Conservation (phyloP, 2,113 vertebrate species). For the Bos taurus region DNA sequence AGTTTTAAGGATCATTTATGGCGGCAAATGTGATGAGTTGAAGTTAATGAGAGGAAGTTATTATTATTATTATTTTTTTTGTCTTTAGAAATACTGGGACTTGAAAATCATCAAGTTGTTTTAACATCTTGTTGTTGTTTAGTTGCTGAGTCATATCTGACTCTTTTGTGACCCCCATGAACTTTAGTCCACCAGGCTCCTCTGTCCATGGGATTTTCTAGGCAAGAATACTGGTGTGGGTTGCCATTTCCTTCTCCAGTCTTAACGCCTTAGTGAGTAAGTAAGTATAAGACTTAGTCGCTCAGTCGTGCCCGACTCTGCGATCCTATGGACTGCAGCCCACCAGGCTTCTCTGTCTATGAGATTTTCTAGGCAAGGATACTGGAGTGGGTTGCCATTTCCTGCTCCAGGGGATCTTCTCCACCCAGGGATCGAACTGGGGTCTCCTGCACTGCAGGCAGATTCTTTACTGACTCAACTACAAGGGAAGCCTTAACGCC, state of each 20-base stretch:
- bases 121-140: not conserved
- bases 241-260: not conserved
- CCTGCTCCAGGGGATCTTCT: not conserved
- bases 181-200: not conserved
- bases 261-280: not conserved
- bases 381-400: not conserved
- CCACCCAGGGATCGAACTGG: not conserved
- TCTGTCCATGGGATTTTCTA: not conserved
- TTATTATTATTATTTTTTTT: not conserved
- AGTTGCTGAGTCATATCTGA: not conserved
- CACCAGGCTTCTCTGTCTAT: not conserved
- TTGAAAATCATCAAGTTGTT: not conserved
- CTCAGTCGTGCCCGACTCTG: not conserved
- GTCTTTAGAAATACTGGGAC: not conserved
- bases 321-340: not conserved
- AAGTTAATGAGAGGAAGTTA: not conserved
- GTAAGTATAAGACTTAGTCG: not conserved
- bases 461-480: not conserved
- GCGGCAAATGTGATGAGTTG: not conserved
- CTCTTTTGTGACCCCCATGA: not conserved
- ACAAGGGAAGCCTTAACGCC: not conserved
- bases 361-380: not conserved
- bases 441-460: not conserved
- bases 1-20: too few relatives aligned
- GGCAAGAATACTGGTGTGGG: not conserved